Evolutionary conservation across 2,888 invertebrate genomes (phyloP).

Genomic region (Platerodrilus igneus): DNA sequence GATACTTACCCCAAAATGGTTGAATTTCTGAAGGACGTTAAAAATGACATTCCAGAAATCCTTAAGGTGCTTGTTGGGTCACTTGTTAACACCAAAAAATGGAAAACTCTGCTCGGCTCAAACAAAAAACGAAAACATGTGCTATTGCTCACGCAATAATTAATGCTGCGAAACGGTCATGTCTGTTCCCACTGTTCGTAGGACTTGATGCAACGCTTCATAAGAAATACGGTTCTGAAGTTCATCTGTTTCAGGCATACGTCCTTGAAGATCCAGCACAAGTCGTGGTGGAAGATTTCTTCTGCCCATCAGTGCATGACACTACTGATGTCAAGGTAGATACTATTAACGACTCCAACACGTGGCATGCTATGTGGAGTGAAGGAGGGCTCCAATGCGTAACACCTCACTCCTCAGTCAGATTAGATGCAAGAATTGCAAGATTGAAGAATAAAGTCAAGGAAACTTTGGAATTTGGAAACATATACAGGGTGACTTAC

Average conservation of each 20-base stretch:
- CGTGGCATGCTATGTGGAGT: slow-evolving; percentile 4
- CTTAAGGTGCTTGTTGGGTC: too few species aligned
- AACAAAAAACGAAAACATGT: neutral
- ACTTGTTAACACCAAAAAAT: too few species aligned
- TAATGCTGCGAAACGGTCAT: slow-evolving; percentile 2
- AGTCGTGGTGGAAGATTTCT: slow-evolving; percentile 1
- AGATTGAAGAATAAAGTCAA: too few species aligned
- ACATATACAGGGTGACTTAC: too few species aligned
- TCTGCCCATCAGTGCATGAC: too few species aligned
- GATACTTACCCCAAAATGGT: neutral
- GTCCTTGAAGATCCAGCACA: slow-evolving; percentile 1
- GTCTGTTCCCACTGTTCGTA: slow-evolving; percentile 6
- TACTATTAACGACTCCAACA: slow-evolving; percentile 4
- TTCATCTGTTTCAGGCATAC: slow-evolving; percentile 2
- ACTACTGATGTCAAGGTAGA: too few species aligned
- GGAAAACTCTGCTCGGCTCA: too few species aligned
- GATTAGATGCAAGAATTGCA: too few species aligned
- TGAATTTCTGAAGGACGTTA: neutral
- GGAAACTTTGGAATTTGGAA: neutral
- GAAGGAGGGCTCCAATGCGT: neutral
- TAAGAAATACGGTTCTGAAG: slow-evolving; percentile 7
- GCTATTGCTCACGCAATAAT: neutral
- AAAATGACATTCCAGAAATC: neutral
- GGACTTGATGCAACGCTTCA: slow-evolving; percentile 4
- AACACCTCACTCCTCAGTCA: too few species aligned